These are phyloP conservation scores for Acrossocheilus fasciatus DNA, from an alignment of 2,797 vertebrate species.

Conservation along the genomic window DNA sequence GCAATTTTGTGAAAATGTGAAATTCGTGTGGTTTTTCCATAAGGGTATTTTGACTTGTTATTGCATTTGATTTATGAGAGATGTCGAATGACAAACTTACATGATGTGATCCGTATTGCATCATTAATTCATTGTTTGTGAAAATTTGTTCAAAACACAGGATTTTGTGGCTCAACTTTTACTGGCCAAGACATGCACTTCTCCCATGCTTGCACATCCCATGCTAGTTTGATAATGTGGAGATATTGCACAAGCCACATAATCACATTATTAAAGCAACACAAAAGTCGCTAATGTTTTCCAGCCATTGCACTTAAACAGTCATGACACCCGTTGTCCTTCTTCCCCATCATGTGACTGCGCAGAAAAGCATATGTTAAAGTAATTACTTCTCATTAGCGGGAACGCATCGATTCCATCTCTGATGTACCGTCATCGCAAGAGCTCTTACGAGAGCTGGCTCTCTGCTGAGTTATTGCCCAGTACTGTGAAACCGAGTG, in stretches of 20 bases:
- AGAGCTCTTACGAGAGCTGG: slow-evolving; percentile 42
- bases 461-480: slow-evolving; percentile 56
- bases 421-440: slow-evolving; percentile 45
- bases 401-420: slow-evolving; percentile 35
- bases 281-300: slow-evolving; percentile 33
- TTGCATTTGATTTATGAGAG: background rate
- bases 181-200: background rate
- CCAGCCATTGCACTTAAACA: slow-evolving; percentile 34
- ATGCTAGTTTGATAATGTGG: slow-evolving; percentile 21
- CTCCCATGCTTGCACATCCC: background rate
- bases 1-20: background rate
- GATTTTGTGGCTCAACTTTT: background rate
- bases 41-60: background rate
- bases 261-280: slow-evolving; percentile 29
- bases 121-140: background rate
- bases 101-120: background rate
- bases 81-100: background rate
- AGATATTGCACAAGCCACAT: slow-evolving; percentile 41
- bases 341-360: slow-evolving; percentile 39
- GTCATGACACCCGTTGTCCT: slow-evolving; percentile 25
- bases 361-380: slow-evolving; percentile 22
- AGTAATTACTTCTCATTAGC: slow-evolving; percentile 54
- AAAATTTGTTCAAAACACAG: background rate
- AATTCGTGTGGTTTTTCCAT: background rate
- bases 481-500: slow-evolving; percentile 53